A percentile compares a stretch with the other conserved stretches of the same genome.
Conservation (phyloP, 2,113 vertebrate genomes). For the Litocranius walleri region DNA sequence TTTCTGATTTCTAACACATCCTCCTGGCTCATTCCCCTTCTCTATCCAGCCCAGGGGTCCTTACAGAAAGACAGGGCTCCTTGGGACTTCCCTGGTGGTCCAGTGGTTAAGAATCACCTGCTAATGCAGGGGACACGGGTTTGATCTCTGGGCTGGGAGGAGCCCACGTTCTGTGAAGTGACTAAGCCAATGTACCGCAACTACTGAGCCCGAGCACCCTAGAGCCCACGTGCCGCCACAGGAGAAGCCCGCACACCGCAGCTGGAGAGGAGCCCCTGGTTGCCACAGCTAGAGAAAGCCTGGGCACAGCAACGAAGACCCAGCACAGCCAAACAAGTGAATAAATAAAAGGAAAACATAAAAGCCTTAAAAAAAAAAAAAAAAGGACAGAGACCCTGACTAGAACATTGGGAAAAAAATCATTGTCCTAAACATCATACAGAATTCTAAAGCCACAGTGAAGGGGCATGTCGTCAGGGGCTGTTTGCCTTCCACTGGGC, state of each 20-base stretch:
- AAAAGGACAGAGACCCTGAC: background rate
- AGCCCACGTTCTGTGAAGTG: background rate
- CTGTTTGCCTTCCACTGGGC: rapidly evolving
- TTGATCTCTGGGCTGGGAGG: background rate
- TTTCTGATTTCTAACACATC: background rate
- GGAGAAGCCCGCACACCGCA: background rate
- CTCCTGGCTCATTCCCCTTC: background rate
- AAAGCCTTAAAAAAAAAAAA: background rate
- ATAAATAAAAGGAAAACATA: background rate
- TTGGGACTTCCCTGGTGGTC: background rate
- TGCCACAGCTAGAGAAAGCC: background rate
- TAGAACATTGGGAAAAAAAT: background rate
- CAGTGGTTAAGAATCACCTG: background rate
- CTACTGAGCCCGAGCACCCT: background rate
- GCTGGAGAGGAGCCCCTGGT: background rate
- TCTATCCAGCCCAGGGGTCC: background rate
- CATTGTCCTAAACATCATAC: background rate
- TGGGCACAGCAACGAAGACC: background rate
- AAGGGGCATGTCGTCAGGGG: background rate
- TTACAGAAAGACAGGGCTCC: background rate
- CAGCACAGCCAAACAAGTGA: background rate
- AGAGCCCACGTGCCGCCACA: rapidly evolving
- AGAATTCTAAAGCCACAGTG: background rate
- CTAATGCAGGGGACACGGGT: background rate
- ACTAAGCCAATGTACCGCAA: rapidly evolving